Evolutionary conservation across 2,888 invertebrate species (phyloP).

Genomic region (Mantis religiosa): DNA sequence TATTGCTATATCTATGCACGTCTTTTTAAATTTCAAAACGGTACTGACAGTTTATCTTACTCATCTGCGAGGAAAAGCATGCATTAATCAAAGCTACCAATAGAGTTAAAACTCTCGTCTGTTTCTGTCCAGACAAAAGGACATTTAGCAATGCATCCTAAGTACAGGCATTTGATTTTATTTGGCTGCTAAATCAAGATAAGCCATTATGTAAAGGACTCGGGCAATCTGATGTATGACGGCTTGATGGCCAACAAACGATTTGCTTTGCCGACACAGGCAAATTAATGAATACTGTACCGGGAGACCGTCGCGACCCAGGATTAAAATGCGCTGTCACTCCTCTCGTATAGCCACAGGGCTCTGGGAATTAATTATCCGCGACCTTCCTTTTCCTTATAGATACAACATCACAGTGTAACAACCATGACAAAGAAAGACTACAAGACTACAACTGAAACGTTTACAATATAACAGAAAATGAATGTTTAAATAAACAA

Average conservation of each 20-base stretch:
- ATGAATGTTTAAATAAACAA: no score
- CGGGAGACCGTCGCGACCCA: background rate
- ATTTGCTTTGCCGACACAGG: background rate
- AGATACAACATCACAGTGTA: background rate
- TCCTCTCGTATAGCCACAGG: background rate
- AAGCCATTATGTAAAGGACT: background rate
- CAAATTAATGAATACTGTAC: background rate
- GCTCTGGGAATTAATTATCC: background rate
- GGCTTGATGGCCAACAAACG: background rate
- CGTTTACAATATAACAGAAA: no score
- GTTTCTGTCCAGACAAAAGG: no score
- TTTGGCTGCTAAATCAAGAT: background rate
- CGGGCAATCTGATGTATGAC: background rate
- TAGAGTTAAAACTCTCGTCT: no score
- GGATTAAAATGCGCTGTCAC: background rate
- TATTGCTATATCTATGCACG: no score
- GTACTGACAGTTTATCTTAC: no score
- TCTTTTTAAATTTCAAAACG: no score
- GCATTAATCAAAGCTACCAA: no score
- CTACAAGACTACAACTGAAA: no score
- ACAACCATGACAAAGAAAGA: no score
- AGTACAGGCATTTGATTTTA: background rate
- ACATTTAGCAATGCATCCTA: background rate
- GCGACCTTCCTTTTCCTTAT: background rate
- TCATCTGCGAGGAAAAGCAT: no score